phyloP scores from a whole-genome alignment of 2,113 vertebrate genomes.

The Microcebus tavaratra region DNA sequence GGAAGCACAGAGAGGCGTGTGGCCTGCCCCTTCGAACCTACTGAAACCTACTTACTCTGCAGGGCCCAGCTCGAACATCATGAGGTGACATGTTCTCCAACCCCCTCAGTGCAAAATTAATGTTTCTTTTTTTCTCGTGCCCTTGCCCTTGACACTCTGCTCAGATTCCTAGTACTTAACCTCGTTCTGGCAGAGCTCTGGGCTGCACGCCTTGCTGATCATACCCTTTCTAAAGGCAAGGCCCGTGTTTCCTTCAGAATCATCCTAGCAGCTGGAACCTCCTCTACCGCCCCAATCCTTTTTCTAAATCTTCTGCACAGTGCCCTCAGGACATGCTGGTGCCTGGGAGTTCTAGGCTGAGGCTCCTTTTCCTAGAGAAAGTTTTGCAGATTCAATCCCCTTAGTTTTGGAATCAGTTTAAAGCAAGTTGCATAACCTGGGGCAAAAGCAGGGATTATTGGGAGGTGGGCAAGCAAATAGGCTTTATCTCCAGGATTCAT shows the following conservation, averaged over 20 bases:
- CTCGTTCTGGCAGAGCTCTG: rapidly evolving
- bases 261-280: not conserved
- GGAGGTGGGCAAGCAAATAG: not conserved
- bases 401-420: not conserved
- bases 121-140: not conserved
- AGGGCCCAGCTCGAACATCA: not conserved
- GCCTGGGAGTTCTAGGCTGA: not conserved
- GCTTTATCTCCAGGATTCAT: not conserved
- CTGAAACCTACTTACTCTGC: not conserved
- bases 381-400: not conserved
- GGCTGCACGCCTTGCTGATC: not conserved
- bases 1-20: not conserved
- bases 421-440: not conserved
- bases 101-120: not conserved
- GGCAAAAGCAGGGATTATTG: not conserved
- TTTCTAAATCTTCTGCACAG: not conserved
- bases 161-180: rapidly evolving
- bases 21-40: not conserved
- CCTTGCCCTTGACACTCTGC: not conserved
- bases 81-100: not conserved
- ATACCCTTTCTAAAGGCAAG: not conserved
- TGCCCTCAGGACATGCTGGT: not conserved
- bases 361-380: not conserved
- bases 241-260: not conserved
- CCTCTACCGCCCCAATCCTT: not conserved